phyloP scores from a whole-genome alignment of 2,888 invertebrate species.

The Pseudococcus viburni region DNA sequence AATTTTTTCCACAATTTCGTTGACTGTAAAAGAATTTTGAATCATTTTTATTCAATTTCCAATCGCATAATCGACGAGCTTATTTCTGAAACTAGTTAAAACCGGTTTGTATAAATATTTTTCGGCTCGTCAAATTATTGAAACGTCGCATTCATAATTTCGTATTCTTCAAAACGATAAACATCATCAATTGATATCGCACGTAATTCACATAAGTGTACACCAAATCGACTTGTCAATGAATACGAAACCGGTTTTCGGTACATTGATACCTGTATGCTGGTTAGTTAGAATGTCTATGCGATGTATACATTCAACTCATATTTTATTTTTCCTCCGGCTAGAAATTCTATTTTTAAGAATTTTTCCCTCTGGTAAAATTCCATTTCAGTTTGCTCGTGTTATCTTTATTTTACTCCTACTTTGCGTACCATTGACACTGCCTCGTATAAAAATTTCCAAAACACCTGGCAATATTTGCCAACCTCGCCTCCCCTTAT shows the following conservation, averaged over 20 bases:
- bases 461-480: background rate
- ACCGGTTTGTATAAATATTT: background rate
- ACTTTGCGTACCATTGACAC: background rate
- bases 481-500: background rate
- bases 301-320: background rate
- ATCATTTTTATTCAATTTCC: background rate
- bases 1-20: background rate
- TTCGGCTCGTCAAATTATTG: background rate
- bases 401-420: background rate
- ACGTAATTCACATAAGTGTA: background rate
- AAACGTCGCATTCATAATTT: slow-evolving; percentile 1
- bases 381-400: background rate
- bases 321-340: background rate
- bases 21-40: background rate
- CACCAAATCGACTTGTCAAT: background rate
- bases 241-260: background rate
- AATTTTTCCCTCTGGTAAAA: slow-evolving; percentile 8
- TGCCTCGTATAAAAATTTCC: background rate
- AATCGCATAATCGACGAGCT: background rate
- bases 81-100: background rate
- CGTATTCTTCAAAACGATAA: background rate
- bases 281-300: background rate
- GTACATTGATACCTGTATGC: background rate
- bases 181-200: background rate
- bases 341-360: background rate